Percentiles rank a stretch among this genome's conserved stretches.
phyloP scores from a whole-genome alignment of 2,113 vertebrate species.

The Poecilia latipinna region DNA sequence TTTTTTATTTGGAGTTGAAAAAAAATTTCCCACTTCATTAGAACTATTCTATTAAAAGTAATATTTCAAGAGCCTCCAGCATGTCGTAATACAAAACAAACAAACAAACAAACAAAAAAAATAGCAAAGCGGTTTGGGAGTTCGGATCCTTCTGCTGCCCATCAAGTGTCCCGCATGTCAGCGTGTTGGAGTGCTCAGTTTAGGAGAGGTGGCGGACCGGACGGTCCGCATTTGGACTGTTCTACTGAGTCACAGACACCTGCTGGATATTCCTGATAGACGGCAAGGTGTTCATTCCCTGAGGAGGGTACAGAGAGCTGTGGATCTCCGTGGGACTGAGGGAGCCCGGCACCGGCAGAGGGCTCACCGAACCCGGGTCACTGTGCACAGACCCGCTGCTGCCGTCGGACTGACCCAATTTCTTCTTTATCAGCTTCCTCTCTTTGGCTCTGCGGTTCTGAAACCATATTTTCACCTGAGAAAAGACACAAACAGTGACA shows the following conservation, averaged over 20 bases:
- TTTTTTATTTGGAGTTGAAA: slow-evolving; percentile 55
- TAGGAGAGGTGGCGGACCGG: slow-evolving; percentile 34
- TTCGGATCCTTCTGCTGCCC: slow-evolving; percentile 51
- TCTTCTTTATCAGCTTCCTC: slow-evolving; percentile 94
- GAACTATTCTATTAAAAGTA: slow-evolving; percentile 81
- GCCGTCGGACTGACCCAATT: slow-evolving; percentile 90
- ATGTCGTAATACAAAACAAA: slow-evolving; percentile 65
- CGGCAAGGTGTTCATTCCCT: slow-evolving; percentile 85
- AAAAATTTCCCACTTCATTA: slow-evolving; percentile 67
- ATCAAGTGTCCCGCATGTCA: slow-evolving; percentile 64
- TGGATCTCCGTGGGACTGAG: slow-evolving; percentile 82
- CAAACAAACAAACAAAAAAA: background rate
- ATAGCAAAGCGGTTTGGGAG: slow-evolving; percentile 26
- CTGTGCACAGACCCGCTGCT: slow-evolving; percentile 89
- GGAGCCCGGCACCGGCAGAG: slow-evolving; percentile 84
- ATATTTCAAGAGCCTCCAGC: slow-evolving; percentile 82
- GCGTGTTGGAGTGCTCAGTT: slow-evolving; percentile 81
- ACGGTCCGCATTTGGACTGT: slow-evolving; percentile 52
- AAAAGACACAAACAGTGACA: background rate
- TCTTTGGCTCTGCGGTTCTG: slow-evolving; percentile 95
- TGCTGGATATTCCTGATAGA: slow-evolving; percentile 88
- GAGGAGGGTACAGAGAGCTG: slow-evolving; percentile 82
- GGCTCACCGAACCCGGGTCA: slow-evolving; percentile 92
- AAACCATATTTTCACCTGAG: slow-evolving; percentile 96
- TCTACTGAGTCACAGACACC: slow-evolving; percentile 86